Evolutionary conservation across 2,113 vertebrate species (phyloP).

Genomic region (Trinectes maculatus): DNA sequence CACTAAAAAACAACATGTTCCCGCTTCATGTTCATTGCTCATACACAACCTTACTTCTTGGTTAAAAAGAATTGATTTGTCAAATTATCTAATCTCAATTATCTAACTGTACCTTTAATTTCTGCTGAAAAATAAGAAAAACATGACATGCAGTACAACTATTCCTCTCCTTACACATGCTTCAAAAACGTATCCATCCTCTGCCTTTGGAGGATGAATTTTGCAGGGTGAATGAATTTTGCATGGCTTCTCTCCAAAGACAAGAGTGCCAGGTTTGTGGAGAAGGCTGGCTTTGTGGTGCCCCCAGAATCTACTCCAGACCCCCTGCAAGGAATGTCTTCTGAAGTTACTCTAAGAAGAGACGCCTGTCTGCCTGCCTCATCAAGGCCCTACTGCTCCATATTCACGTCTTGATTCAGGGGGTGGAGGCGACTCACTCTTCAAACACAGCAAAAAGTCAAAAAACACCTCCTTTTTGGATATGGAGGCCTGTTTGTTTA

Average conservation of each 20-base stretch:
- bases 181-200: conserved; percentile 44
- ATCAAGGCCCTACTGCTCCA: conserved; percentile 57
- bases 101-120: conserved; percentile 15
- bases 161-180: conserved; percentile 17
- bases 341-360: conserved; percentile 68
- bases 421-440: conserved; percentile 23
- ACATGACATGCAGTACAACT: conserved; percentile 4
- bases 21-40: conserved; percentile 27
- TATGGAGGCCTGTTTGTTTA: conserved; percentile 39
- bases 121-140: background rate
- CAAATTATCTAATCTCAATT: conserved; percentile 14
- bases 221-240: conserved; percentile 67
- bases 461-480: conserved; percentile 31
- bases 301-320: conserved; percentile 66
- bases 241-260: conserved; percentile 65
- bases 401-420: conserved; percentile 65
- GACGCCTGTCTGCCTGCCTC: conserved; percentile 54
- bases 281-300: conserved; percentile 46
- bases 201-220: conserved; percentile 47
- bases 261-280: conserved; percentile 64
- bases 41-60: conserved; percentile 42
- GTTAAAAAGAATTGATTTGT: conserved; percentile 46
- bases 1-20: conserved; percentile 21
- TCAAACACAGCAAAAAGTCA: conserved; percentile 57
- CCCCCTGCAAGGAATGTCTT: conserved; percentile 65